These are phyloP conservation scores for Pedicia rivosa DNA, from an alignment of 2,888 invertebrate species.

Conservation along the genomic window DNA sequence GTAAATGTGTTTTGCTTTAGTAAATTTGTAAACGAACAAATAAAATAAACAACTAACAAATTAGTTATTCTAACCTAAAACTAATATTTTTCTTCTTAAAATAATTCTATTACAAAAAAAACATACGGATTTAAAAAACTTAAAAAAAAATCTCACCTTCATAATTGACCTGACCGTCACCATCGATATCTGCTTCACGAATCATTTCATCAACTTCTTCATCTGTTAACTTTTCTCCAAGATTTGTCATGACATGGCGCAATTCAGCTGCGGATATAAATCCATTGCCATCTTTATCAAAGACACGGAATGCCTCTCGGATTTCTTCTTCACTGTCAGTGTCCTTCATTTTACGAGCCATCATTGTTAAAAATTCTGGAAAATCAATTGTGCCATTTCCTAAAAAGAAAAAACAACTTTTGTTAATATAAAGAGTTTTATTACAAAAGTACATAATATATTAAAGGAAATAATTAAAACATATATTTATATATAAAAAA, in stretches of 20 bases:
- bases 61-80: no score
- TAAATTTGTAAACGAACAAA: no score
- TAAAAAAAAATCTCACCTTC: conserved; percentile 24
- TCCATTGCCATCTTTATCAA: conserved; percentile 99
- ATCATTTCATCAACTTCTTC: conserved; percentile 99
- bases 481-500: no score
- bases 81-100: no score
- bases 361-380: conserved; percentile 99
- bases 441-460: no score
- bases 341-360: conserved; percentile 99
- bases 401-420: conserved; percentile 28
- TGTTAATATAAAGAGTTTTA: no score
- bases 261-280: conserved; percentile 97
- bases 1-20: no score
- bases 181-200: conserved; percentile 96
- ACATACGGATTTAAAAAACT: no score
- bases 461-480: no score
- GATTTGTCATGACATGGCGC: conserved; percentile 99
- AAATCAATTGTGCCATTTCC: conserved; percentile 99
- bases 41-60: no score
- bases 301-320: conserved; percentile 96
- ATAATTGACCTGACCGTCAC: conserved; percentile 82
- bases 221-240: conserved; percentile 97
- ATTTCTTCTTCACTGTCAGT: conserved; percentile 99
- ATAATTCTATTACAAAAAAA: no score